phyloP scores from a whole-genome alignment of 2,888 invertebrate species.

The Danaus chrysippus region DNA sequence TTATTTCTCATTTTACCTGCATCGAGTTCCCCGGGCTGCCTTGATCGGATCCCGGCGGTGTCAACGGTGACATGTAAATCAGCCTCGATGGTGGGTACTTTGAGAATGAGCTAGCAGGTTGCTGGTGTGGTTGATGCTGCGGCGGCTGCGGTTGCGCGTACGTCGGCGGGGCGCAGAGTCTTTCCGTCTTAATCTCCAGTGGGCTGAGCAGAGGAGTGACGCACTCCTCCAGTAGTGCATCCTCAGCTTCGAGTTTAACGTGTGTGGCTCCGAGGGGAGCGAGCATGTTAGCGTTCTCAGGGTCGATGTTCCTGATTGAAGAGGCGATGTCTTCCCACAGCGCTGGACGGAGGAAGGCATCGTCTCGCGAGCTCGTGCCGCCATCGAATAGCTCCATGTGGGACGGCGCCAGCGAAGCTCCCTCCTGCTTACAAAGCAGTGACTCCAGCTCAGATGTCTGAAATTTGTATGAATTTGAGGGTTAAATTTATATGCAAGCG shows the following conservation, averaged over 20 bases:
- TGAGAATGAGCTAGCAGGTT: slow-evolving; percentile 58
- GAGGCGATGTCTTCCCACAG: slow-evolving; percentile 96
- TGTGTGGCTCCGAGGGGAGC: slow-evolving; percentile 83
- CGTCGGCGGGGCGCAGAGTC: slow-evolving; percentile 79
- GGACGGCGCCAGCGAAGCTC: slow-evolving; percentile 81
- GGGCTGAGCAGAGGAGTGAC: slow-evolving; percentile 87
- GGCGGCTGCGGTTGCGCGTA: slow-evolving; percentile 51
- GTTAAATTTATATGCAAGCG: not conserved
- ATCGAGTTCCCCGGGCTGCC: slow-evolving; percentile 88
- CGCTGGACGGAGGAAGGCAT: slow-evolving; percentile 91
- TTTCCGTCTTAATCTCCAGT: slow-evolving; percentile 89
- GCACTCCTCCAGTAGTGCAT: slow-evolving; percentile 78
- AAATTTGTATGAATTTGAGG: not conserved
- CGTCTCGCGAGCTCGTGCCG: slow-evolving; percentile 83
- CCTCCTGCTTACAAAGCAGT: slow-evolving; percentile 87
- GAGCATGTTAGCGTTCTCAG: slow-evolving; percentile 93
- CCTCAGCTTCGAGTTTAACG: slow-evolving; percentile 88
- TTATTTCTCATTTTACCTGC: slow-evolving; percentile 58
- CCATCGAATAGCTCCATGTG: slow-evolving; percentile 77
- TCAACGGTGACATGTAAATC: slow-evolving; percentile 90
- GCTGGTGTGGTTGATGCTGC: slow-evolving; percentile 50
- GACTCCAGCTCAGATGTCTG: slow-evolving; percentile 90
- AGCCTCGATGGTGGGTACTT: slow-evolving; percentile 71
- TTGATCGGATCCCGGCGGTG: slow-evolving; percentile 93
- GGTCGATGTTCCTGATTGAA: slow-evolving; percentile 93